Conservation (phyloP, 2,797 vertebrate genomes). For the Schizothorax lantsangensis region DNA sequence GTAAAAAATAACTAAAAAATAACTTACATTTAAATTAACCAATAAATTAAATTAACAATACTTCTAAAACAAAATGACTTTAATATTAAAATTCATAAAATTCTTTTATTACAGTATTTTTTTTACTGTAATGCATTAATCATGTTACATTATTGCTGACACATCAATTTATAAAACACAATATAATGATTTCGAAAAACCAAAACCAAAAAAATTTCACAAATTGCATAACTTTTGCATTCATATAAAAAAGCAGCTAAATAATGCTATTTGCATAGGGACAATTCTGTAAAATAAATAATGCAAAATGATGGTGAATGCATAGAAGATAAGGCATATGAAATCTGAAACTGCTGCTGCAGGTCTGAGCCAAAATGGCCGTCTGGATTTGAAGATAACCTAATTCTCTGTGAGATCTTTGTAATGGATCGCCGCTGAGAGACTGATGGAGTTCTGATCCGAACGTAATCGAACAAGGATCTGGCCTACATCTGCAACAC, state of each 20-base stretch:
- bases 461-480: neutral
- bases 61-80: neutral
- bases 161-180: no score
- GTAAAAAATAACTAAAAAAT: no score
- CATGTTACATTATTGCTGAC: neutral
- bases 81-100: neutral
- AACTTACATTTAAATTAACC: neutral
- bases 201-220: no score
- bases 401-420: neutral
- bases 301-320: no score
- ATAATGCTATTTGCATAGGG: neutral
- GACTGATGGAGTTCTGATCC: constrained; percentile 13
- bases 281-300: neutral
- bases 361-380: neutral
- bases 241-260: no score
- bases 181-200: no score
- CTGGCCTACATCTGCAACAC: neutral
- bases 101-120: neutral
- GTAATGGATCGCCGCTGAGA: neutral
- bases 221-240: no score
- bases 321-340: neutral
- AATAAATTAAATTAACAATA: neutral
- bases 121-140: neutral
- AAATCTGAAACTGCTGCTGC: neutral
- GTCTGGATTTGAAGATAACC: neutral